A percentile compares a stretch with the other conserved stretches of the same genome.
phyloP scores from a whole-genome alignment of 2,888 invertebrate species.

The Drosophila macrospina region DNA sequence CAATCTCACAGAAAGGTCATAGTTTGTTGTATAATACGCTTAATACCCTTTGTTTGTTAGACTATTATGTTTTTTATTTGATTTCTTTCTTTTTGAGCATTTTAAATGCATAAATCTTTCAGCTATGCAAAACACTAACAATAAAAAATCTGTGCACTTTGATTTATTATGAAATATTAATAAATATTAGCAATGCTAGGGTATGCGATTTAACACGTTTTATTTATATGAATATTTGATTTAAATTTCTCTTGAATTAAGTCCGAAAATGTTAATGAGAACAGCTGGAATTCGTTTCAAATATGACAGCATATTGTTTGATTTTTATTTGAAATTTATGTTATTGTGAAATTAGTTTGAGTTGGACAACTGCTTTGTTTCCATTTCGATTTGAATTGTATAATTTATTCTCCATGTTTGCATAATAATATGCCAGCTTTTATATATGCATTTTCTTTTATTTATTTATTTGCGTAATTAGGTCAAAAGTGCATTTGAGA shows the following conservation, averaged over 20 bases:
- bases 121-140: no score
- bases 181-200: background rate
- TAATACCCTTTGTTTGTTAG: constrained; percentile 26
- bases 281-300: background rate
- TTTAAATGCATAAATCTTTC: no score
- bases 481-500: no score
- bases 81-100: background rate
- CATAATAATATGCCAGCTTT: background rate
- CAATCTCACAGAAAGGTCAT: constrained; percentile 31
- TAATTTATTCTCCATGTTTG: no score
- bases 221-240: background rate
- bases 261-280: background rate
- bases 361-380: no score
- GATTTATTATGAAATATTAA: background rate
- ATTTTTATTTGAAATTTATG: background rate
- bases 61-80: background rate
- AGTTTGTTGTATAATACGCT: constrained; percentile 13
- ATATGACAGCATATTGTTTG: background rate
- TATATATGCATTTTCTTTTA: background rate
- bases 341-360: background rate
- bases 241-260: background rate
- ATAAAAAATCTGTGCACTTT: background rate
- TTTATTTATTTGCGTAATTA: background rate
- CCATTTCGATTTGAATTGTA: no score
- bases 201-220: background rate